These are phyloP conservation scores for Polyommatus icarus DNA, from an alignment of 2,888 invertebrate species.

Conservation along the genomic window DNA sequence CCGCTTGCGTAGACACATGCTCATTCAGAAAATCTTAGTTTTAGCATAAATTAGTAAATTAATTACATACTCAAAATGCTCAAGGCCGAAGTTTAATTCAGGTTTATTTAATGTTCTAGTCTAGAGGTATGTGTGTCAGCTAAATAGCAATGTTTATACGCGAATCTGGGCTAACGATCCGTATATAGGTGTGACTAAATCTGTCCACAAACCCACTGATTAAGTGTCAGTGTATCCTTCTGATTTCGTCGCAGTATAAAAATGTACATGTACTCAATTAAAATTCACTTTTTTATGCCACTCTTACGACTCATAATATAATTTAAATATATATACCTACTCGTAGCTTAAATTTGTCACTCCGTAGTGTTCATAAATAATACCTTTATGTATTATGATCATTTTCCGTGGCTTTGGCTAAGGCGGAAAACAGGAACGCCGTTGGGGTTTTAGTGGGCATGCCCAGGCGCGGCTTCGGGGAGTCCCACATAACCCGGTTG, in stretches of 20 bases:
- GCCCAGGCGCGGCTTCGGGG: too few relatives aligned
- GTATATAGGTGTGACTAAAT: neutral
- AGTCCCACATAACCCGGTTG: too few relatives aligned
- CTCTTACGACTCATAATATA: too few relatives aligned
- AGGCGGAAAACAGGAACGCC: too few relatives aligned
- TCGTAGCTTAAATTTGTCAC: too few relatives aligned
- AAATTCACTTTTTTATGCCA: too few relatives aligned
- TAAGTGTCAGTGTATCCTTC: neutral
- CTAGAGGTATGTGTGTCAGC: slow-evolving; percentile 1
- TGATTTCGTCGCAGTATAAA: neutral
- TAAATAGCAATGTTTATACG: slow-evolving; percentile 12
- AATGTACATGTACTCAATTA: too few relatives aligned
- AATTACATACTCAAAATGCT: neutral
- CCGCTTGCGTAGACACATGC: neutral
- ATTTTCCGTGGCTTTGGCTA: too few relatives aligned
- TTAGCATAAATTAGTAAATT: neutral
- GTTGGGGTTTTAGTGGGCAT: too few relatives aligned
- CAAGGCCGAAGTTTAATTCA: neutral
- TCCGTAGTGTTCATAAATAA: too few relatives aligned
- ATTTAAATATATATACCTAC: too few relatives aligned
- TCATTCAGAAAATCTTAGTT: slow-evolving; percentile 4
- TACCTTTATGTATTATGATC: too few relatives aligned
- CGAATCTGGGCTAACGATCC: slow-evolving; percentile 2
- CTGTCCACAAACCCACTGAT: neutral
- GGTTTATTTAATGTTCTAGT: slow-evolving; percentile 1